Percentiles rank a stretch among this genome's conserved stretches.
phyloP scores from a whole-genome alignment of 1,140 invertebrate species.

The Himalopsyche phryganea region DNA sequence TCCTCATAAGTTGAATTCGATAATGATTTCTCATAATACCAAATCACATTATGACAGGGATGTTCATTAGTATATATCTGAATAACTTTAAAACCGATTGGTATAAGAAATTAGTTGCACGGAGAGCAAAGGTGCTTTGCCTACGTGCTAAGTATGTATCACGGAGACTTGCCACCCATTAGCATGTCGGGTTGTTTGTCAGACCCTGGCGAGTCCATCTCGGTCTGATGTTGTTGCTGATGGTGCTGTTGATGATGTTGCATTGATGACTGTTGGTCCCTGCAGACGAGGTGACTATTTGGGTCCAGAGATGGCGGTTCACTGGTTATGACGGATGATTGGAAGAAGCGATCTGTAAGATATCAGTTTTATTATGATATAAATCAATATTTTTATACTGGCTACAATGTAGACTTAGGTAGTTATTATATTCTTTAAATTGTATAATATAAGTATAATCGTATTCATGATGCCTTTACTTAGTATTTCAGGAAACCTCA shows the following conservation, averaged over 20 bases:
- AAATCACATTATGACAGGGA: not conserved
- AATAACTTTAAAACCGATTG: too few species aligned
- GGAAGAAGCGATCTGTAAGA: constrained; percentile 50
- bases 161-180: constrained; percentile 29
- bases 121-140: not conserved
- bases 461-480: too few species aligned
- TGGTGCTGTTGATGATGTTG: constrained; percentile 21
- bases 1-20: too few species aligned
- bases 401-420: too few species aligned
- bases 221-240: constrained; percentile 31
- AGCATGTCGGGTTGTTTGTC: constrained; percentile 30
- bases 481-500: too few species aligned
- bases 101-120: not conserved
- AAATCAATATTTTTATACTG: too few species aligned
- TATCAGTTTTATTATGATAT: too few species aligned
- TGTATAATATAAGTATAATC: too few species aligned
- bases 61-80: too few species aligned
- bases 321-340: constrained; percentile 51
- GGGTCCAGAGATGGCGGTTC: constrained; percentile 48
- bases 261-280: constrained; percentile 34
- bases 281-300: constrained; percentile 36
- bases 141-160: constrained; percentile 34
- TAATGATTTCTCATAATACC: too few species aligned
- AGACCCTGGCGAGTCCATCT: constrained; percentile 49
- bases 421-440: too few species aligned